phyloP scores from a whole-genome alignment of 2,113 vertebrate genomes.

The Nanorana parkeri region DNA sequence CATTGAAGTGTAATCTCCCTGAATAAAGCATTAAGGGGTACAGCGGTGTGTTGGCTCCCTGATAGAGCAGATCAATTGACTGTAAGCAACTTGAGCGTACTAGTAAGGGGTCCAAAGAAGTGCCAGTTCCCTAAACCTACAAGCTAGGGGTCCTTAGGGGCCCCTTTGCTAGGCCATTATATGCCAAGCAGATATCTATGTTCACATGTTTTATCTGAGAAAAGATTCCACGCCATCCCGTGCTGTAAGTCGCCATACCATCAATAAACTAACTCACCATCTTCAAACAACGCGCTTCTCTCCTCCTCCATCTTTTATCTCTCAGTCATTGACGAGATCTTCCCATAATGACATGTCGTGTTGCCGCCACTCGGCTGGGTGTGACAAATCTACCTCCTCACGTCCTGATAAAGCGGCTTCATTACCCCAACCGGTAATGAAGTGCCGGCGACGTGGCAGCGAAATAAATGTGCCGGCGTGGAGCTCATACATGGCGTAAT shows the following conservation, averaged over 20 bases:
- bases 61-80: too few relatives aligned
- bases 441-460: background rate
- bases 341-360: conserved; percentile 26
- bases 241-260: background rate
- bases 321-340: background rate
- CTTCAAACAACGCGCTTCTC: background rate
- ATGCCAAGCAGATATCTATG: too few relatives aligned
- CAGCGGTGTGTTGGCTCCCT: too few relatives aligned
- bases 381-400: conserved; percentile 25
- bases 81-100: too few relatives aligned
- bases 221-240: background rate
- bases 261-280: background rate
- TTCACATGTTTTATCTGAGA: too few relatives aligned
- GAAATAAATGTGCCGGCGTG: conserved; percentile 8
- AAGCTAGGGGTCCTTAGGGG: too few relatives aligned
- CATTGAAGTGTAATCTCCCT: too few relatives aligned
- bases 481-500: background rate
- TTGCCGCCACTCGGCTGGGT: background rate
- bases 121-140: too few relatives aligned
- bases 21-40: too few relatives aligned
- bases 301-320: conserved; percentile 37
- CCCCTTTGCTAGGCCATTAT: too few relatives aligned
- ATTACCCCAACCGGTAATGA: background rate
- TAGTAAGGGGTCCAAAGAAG: too few relatives aligned
- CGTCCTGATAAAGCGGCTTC: conserved; percentile 19